A percentile compares a stretch with the other conserved stretches of the same genome.
phyloP scores from a whole-genome alignment of 1,140 invertebrate species.

The Ephestia elutella region DNA sequence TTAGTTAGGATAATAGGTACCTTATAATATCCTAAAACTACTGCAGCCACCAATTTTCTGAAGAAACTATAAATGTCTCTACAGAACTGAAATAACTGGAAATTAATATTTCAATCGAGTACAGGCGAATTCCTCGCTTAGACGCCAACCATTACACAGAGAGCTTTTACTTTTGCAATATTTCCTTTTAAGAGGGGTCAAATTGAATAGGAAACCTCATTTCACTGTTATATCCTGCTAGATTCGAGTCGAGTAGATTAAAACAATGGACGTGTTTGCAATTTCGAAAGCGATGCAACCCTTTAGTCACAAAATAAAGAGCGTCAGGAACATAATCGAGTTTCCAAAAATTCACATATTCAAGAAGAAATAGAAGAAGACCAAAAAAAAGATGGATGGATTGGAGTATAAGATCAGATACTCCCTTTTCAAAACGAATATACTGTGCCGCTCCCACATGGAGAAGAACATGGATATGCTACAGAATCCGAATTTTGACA shows the following conservation, averaged over 20 bases:
- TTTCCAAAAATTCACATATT: background rate
- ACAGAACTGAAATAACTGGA: conserved; percentile 13
- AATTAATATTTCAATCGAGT: conserved; percentile 65
- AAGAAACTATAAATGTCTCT: background rate
- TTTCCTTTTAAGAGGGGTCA: conserved; percentile 23
- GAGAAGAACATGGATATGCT: no score
- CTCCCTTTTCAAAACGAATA: no score
- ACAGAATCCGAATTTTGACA: no score
- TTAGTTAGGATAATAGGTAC: no score
- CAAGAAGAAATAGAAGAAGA: no score
- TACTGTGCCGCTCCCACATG: no score
- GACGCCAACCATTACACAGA: conserved; percentile 24
- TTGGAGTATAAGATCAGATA: no score
- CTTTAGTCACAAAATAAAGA: conserved; percentile 24
- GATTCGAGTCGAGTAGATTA: conserved; percentile 56
- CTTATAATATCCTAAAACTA: no score
- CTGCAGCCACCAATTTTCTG: no score
- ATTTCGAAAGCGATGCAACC: conserved; percentile 63
- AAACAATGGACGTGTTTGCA: conserved; percentile 69
- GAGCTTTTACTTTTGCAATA: conserved; percentile 19
- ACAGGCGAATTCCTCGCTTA: conserved; percentile 37
- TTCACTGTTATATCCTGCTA: conserved; percentile 46
- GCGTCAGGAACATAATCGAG: background rate
- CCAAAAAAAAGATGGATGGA: no score
- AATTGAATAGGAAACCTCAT: conserved; percentile 38